Base-by-base conservation (phyloP, 2,888 invertebrate species). In the Catocala sponsa region DNA sequence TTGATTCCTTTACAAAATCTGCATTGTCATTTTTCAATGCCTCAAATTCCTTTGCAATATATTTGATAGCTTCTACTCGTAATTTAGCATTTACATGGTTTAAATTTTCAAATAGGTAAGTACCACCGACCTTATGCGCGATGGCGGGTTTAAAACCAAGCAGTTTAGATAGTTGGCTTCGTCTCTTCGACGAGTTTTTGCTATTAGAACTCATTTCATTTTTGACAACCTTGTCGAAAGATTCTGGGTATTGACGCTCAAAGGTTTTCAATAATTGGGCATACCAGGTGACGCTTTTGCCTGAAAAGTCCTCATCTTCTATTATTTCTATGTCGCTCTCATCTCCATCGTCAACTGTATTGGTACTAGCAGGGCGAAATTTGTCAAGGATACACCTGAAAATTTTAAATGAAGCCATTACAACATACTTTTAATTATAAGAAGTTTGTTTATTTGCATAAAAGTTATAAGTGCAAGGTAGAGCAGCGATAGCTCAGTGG, bases 231-330 rank as follows among this genome's bases (percentile, higher is more conserved):
- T 93, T 90, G 79, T 98, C 97, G 82, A 97, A 98, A 10, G 95
- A 95, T 0, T 92, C 91, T 0, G 98, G 97, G 83, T 98, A 97
- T 72, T 96, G 96, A 5, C 88, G 93, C 86, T 98, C 98, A 1
- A 98, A 83, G 32, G 90, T 95, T 64, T 95, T 94, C 0, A 97
- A 78, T 38, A 96, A 91, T 13, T 87, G 74, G 0, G 94, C 94
- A 72, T 95, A 96, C 96, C 96, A 96, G 0, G 82, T 78, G 12
- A 92, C 80, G 15, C 94, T 85, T 72, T 88, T 92, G 25, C 84
- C 78, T 5, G 89, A 66, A 73, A 86, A 90, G 44, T 85, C 80
- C 62, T 88, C 87, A 51, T 87, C 91, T 63, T 93, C 93, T 61
- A 93, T 85, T n/a, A 94, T 91, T 83, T 93, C 93, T 44, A 94